phyloP scores from a whole-genome alignment of 2,113 vertebrate genomes.

The Melospiza georgiana region DNA sequence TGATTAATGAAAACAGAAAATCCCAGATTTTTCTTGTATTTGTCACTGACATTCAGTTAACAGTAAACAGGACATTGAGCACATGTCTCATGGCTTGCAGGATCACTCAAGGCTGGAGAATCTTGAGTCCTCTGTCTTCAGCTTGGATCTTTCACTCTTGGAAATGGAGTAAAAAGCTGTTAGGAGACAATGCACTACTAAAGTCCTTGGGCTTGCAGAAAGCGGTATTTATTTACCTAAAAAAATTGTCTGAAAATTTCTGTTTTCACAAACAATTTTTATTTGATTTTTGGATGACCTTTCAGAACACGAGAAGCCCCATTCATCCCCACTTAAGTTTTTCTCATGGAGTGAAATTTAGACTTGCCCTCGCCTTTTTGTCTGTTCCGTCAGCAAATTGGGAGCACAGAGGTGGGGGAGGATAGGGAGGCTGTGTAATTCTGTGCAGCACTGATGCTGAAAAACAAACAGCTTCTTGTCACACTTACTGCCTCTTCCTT shows the following conservation, averaged over 20 bases:
- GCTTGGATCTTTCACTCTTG: background rate
- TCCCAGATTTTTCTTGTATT: rapidly evolving
- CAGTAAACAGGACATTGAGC: background rate
- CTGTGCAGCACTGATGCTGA: background rate
- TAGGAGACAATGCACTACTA: background rate
- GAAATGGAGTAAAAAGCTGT: background rate
- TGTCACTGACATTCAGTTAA: background rate
- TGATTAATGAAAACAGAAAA: background rate
- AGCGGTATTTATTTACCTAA: background rate
- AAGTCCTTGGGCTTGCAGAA: background rate
- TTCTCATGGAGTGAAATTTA: background rate
- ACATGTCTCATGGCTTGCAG: background rate
- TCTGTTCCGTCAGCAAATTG: background rate
- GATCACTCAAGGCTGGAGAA: background rate
- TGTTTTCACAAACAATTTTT: background rate
- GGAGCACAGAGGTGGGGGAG: background rate
- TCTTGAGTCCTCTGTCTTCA: background rate
- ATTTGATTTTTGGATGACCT: background rate
- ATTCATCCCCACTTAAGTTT: background rate
- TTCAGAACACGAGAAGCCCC: background rate
- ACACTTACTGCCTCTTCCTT: background rate
- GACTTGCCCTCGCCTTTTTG: background rate
- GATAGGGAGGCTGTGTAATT: rapidly evolving
- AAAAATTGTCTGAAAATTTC: background rate
- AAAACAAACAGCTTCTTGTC: background rate